Evolutionary conservation across 2,888 invertebrate species (phyloP).

Genomic region (Megaustenia siamemsis): DNA sequence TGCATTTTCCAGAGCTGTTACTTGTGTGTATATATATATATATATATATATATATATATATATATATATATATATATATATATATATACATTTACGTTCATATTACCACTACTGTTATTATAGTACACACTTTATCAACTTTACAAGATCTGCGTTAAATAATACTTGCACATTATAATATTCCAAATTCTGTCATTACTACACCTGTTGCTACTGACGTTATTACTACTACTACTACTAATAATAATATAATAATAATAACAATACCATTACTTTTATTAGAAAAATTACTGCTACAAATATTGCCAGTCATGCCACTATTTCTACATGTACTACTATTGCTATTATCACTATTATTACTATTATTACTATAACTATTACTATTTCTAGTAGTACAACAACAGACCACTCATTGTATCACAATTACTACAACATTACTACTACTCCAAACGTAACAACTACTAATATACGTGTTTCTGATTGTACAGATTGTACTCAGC

Average conservation of each 20-base stretch:
- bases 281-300: not conserved
- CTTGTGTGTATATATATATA: no score
- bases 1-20: no score
- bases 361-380: not conserved
- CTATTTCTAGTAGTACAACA: not conserved
- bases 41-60: no score
- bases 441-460: not conserved
- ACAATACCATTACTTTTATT: not conserved
- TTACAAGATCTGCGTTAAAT: no score
- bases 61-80: no score
- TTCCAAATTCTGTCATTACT: not conserved
- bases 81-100: no score
- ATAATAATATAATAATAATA: not conserved
- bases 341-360: not conserved
- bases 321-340: not conserved
- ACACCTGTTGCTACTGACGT: not conserved
- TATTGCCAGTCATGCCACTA: not conserved
- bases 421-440: not conserved
- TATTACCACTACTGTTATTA: no score
- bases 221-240: not conserved
- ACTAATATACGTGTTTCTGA: no score
- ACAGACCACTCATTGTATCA: not conserved
- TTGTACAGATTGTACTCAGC: no score
- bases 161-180: not conserved
- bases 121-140: no score